A percentile compares a stretch with the other conserved stretches of the same genome.
phyloP scores from a whole-genome alignment of 2,888 invertebrate genomes.

The Drosophila engyochracea region DNA sequence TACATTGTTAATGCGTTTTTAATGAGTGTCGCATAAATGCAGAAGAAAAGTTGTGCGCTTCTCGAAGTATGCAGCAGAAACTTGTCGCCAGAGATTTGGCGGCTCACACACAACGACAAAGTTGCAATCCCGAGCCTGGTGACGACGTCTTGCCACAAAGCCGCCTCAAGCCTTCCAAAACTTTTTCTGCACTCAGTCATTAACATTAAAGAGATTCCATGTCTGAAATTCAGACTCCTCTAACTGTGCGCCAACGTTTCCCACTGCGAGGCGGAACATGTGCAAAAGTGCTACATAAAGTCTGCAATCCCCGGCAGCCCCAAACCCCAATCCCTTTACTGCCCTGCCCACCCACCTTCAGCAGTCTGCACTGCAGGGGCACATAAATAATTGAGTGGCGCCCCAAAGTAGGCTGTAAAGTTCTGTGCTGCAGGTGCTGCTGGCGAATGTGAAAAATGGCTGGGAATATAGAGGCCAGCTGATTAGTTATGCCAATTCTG shows the following conservation, averaged over 20 bases:
- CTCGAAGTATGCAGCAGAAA: constrained; percentile 54
- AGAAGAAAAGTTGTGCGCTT: constrained; percentile 51
- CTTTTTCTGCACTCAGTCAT: constrained; percentile 69
- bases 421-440: constrained; percentile 65
- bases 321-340: neutral
- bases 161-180: constrained; percentile 71
- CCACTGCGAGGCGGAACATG: constrained; percentile 26
- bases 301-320: constrained; percentile 5
- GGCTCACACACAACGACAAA: constrained; percentile 50
- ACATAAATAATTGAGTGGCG: constrained; percentile 76
- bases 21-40: constrained; percentile 62
- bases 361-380: constrained; percentile 65
- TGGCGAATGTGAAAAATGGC: constrained; percentile 34
- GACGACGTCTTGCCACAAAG: constrained; percentile 66
- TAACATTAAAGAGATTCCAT: constrained; percentile 76
- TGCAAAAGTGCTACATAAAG: constrained; percentile 31
- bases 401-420: constrained; percentile 70
- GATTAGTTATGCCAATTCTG: constrained; percentile 66
- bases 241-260: constrained; percentile 25
- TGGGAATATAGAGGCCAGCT: constrained; percentile 19
- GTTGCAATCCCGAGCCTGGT: constrained; percentile 45
- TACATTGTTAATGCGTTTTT: constrained; percentile 76
- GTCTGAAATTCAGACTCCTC: constrained; percentile 33
- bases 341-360: neutral
- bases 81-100: constrained; percentile 64